phyloP scores from a whole-genome alignment of 1,140 invertebrate species.

The Tyrophagus putrescentiae region DNA sequence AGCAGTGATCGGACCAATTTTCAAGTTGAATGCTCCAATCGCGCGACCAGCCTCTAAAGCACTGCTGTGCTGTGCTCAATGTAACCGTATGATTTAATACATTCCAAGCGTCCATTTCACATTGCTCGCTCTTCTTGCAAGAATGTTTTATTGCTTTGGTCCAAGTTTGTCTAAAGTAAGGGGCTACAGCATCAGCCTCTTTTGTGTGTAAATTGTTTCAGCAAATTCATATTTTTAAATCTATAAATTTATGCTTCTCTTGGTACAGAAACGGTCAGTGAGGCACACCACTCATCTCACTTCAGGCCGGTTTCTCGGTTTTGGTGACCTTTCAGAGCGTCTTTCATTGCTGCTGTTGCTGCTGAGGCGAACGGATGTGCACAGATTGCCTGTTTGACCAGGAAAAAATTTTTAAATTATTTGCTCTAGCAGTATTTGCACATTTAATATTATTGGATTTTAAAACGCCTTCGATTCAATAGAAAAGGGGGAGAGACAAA shows the following conservation, averaged over 20 bases:
- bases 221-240: conserved; percentile 12
- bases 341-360: too few species aligned
- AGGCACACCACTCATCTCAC: too few species aligned
- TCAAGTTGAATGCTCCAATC: neutral
- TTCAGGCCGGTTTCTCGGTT: too few species aligned
- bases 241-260: conserved; percentile 9
- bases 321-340: too few species aligned
- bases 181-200: neutral
- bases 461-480: too few species aligned
- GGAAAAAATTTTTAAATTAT: too few species aligned
- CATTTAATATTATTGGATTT: neutral
- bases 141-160: conserved; percentile 9
- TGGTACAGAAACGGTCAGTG: neutral
- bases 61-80: neutral
- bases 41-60: neutral
- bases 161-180: neutral
- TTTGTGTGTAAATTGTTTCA: too few species aligned
- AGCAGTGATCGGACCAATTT: neutral
- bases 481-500: too few species aligned
- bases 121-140: neutral
- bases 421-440: neutral
- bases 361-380: neutral
- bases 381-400: neutral
- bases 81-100: conserved; percentile 1
- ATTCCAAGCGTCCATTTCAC: conserved; percentile 6